Conservation (phyloP, 2,888 invertebrate species). For the Mantis religiosa region DNA sequence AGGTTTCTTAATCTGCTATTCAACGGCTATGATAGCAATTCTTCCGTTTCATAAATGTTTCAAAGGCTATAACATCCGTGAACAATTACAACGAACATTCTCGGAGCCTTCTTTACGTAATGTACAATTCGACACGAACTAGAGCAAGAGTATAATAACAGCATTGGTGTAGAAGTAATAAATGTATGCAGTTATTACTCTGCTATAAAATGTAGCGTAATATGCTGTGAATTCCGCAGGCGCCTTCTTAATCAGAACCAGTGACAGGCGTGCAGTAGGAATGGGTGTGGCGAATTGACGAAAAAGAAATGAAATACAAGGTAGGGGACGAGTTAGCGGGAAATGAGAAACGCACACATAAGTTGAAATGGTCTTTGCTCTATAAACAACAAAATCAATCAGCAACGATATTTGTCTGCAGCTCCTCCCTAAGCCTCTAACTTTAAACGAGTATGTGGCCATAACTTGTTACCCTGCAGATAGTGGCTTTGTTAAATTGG, state of each 20-base stretch:
- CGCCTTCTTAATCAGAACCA: neutral
- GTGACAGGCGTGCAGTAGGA: neutral
- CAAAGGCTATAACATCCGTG: no score
- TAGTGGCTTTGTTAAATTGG: neutral
- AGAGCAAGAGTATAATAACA: neutral
- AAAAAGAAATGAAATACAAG: neutral
- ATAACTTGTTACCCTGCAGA: neutral
- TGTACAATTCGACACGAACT: neutral
- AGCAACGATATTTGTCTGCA: neutral
- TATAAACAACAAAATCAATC: neutral
- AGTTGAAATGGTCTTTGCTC: neutral
- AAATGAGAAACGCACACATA: neutral
- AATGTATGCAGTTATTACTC: neutral
- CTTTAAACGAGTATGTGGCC: neutral
- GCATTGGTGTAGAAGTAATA: neutral
- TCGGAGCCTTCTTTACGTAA: neutral
- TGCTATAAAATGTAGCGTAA: neutral
- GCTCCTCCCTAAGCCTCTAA: neutral
- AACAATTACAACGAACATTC: neutral
- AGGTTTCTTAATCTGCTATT: no score
- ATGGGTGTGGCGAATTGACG: neutral
- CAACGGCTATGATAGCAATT: no score
- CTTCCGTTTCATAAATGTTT: no score
- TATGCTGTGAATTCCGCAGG: neutral
- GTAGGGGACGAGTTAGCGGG: neutral